Percentiles rank a stretch among this genome's conserved stretches.
These are phyloP conservation scores for Rotaria macrura DNA, from an alignment of 2,888 invertebrate species.

Conservation along the genomic window DNA sequence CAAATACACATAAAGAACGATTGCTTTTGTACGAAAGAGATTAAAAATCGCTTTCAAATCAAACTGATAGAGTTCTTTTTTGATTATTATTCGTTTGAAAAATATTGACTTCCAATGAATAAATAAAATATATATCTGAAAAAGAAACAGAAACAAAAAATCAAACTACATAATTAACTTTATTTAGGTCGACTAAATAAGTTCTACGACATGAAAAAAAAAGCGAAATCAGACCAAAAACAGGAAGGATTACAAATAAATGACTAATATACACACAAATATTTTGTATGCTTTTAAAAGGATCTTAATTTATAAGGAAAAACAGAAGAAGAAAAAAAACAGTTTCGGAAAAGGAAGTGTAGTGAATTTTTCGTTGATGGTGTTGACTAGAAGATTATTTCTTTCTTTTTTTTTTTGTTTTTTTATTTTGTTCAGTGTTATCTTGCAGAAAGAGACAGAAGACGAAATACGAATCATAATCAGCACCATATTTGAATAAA, in stretches of 20 bases:
- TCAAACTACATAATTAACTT: neutral
- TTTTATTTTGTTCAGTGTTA: neutral
- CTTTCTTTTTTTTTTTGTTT: neutral
- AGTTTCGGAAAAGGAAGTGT: neutral
- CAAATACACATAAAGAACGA: too few species aligned
- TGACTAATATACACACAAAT: conserved; percentile 3
- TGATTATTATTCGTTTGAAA: too few species aligned
- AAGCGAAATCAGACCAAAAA: neutral
- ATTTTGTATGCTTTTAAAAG: neutral
- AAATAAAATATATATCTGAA: neutral
- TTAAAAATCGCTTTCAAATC: too few species aligned
- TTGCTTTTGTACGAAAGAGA: too few species aligned
- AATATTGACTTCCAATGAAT: too few species aligned
- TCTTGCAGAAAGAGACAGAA: neutral
- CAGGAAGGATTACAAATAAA: conserved; percentile 1
- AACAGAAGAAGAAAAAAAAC: neutral
- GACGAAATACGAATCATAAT: neutral
- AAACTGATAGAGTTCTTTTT: too few species aligned
- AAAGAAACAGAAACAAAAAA: neutral
- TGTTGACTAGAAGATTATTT: neutral
- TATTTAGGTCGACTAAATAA: neutral
- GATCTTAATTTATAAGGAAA: neutral
- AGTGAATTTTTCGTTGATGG: neutral
- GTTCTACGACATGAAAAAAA: neutral
- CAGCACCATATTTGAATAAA: neutral